These are phyloP conservation scores for Rhynchonycteris naso DNA, from an alignment of 2,797 vertebrate species.

Conservation along the genomic window DNA sequence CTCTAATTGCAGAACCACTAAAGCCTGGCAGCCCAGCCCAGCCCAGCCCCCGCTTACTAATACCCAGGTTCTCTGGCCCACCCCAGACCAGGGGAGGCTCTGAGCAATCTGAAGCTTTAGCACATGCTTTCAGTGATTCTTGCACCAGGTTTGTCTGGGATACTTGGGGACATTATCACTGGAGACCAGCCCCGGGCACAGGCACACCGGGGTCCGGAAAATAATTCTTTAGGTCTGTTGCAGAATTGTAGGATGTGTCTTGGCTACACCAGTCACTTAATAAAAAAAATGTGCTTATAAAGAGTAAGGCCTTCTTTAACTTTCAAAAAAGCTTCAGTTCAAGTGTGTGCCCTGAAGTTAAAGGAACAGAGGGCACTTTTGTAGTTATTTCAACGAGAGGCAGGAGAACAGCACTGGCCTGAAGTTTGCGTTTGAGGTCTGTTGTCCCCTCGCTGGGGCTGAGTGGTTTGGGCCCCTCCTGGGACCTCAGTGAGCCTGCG, in stretches of 20 bases:
- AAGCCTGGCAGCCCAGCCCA: background rate
- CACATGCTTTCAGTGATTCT: too few relatives aligned
- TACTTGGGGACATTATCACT: background rate
- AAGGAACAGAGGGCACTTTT: background rate
- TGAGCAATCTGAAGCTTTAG: background rate
- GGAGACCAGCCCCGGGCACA: background rate
- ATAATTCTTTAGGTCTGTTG: background rate
- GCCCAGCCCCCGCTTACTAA: too few relatives aligned
- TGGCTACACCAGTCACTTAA: background rate
- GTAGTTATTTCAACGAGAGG: background rate
- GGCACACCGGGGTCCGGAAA: background rate
- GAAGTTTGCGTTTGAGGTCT: background rate
- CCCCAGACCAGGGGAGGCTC: background rate
- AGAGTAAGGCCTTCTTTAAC: background rate
- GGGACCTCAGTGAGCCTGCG: background rate
- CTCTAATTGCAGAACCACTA: background rate
- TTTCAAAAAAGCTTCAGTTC: background rate
- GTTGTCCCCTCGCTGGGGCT: background rate
- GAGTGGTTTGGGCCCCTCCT: background rate
- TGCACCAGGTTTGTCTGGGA: background rate
- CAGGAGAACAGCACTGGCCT: fast-evolving
- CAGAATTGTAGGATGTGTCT: background rate
- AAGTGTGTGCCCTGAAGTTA: background rate
- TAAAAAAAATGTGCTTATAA: background rate
- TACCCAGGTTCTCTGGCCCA: background rate